phyloP scores from a whole-genome alignment of 2,797 vertebrate species.

The Arrhamphus sclerolepis region DNA sequence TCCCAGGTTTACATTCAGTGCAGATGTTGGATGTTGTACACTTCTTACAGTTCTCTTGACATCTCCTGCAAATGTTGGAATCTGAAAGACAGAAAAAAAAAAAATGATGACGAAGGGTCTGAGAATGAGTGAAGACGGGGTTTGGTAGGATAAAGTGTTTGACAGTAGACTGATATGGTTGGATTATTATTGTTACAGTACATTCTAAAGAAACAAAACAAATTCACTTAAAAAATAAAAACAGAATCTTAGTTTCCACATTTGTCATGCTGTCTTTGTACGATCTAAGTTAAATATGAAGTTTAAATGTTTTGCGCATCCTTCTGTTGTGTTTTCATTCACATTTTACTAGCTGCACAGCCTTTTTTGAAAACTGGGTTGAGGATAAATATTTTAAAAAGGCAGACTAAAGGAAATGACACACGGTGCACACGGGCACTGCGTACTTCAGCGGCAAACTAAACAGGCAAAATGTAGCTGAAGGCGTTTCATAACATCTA shows the following conservation, averaged over 20 bases:
- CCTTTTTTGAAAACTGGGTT: conserved; percentile 8
- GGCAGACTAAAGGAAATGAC: conserved; percentile 41
- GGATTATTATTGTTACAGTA: no score
- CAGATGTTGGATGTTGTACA: conserved; percentile 89
- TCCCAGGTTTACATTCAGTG: conserved; percentile 92
- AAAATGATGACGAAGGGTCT: neutral
- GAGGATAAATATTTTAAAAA: conserved; percentile 57
- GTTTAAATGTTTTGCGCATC: no score
- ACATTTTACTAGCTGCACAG: no score
- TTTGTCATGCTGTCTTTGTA: no score
- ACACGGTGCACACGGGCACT: conserved; percentile 34
- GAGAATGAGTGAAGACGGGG: neutral
- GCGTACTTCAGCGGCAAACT: no score
- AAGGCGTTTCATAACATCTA: no score
- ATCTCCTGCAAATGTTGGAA: conserved; percentile 90
- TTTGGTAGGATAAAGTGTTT: no score
- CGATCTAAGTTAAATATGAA: no score
- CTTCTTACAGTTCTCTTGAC: conserved; percentile 92
- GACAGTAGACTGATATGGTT: no score
- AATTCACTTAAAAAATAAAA: neutral
- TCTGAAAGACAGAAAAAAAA: conserved; percentile 74
- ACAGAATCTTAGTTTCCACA: neutral
- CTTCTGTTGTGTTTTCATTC: no score
- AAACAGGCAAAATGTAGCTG: no score
- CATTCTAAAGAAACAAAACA: no score